Base-by-base conservation (phyloP, 2,888 invertebrate species). In the Drosophila neonasuta region DNA sequence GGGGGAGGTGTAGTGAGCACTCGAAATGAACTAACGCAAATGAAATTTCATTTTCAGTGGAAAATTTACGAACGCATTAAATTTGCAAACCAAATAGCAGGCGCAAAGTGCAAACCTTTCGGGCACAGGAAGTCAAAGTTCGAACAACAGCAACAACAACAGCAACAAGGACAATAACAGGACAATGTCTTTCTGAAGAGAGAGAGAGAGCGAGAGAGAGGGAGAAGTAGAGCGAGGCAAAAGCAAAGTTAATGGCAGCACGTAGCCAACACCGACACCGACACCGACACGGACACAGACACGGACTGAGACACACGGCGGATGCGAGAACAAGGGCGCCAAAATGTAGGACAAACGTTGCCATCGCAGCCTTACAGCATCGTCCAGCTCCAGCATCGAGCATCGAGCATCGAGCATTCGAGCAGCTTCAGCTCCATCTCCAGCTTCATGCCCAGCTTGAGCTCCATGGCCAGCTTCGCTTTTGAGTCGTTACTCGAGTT, bases 51-150 rank as follows among this genome's bases (percentile, higher is more conserved):
- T 72, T 70, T 79, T 79, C 68, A 74, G 74, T 70, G 42, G 51
- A 73, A 67, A 77, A 74, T 85, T 72, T 72, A 68, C 69, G 74
- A 67, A 77, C 75, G 71, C 80, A 86, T 82, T 72, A 77, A 83
- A 86, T 80, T 83, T 80, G 67, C 75, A 72, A 78, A 71, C 75
- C 67, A 80, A 86, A 83, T 80, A 69, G 68, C 72, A 82, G 73
- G 72, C 71, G 62, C 73, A 68, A 72, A 74, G 76, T 76, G 77
- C 74, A 71, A 76, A 72, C 74, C 77, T 77, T 79, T 74, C 32
- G 80, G 80, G 70, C 62, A 68, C 71, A 68, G 80, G 79, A 80
- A 81, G 84, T 71, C 73, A 74, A 79, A 81, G 79, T 71, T 79
- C 68, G 79, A 71, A 52, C 64, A 58, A 65, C 55, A 62, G 10